Base-by-base conservation (phyloP, 2,888 invertebrate genomes). In the Leucoma salicis region DNA sequence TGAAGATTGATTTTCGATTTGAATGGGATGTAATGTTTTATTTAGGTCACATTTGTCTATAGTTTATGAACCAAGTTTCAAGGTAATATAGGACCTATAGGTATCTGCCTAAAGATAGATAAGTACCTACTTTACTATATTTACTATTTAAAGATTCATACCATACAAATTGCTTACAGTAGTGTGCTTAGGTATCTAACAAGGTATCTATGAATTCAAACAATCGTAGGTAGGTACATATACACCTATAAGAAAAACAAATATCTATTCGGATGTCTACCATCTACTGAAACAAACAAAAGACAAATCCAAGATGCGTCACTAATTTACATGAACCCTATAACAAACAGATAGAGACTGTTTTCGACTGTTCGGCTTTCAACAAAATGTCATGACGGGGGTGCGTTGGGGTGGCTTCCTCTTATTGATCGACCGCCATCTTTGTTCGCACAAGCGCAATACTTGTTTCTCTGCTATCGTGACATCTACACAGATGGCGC, bases 381-480 rank as follows among this genome's bases (percentile, higher is more conserved):
- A 50, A 57, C 49, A 45, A 47, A 57, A 51, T 49, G 35, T 55
- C 57, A 62, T 53, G 54, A 58, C 57, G 66, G 66, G 86, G 84
- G 80, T 79, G 71, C 74, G 71, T 68, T 64, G 45, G 82, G 86
- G 85, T 80, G 85, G 84, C 59, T 63, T 65, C 61, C 51, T 55
- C 43, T 63, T 87, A 88, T 88, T 81, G 88, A 88, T 88, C 71
- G 77, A 69, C 80, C 63, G 87, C 88, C 88, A 88, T 88, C 64
- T 82, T 84, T 75, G 70, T 73, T 71, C 63, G 65, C 78, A 75
- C 86, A 77, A 78, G 88, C 85, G 83, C 67, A 41, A 42, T 65
- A 14, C 5, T 28, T 4, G 8, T 37, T 52, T 40, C 31, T 33
- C 31, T 1, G 14, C 58, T 66, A 70, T 60, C 65, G 39, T n/a